Evolutionary conservation across 2,797 vertebrate genomes (phyloP).

Genomic region (Lithobates pipiens): DNA sequence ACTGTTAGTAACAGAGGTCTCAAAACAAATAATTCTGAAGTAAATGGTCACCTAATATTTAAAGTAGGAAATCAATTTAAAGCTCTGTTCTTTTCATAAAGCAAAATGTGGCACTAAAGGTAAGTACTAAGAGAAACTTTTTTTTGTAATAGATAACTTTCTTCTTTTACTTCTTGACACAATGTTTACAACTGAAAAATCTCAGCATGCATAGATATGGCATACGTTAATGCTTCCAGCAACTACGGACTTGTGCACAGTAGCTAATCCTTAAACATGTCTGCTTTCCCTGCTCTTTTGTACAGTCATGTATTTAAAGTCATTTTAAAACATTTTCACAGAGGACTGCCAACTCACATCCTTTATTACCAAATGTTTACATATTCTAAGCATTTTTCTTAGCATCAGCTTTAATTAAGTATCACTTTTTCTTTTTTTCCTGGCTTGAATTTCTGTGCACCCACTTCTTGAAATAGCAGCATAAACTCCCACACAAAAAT

Average conservation of each 20-base stretch:
- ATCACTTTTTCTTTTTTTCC: constrained; percentile 14
- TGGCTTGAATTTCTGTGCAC: constrained; percentile 31
- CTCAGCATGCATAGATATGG: neutral
- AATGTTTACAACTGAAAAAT: neutral
- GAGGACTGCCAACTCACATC: constrained; percentile 5
- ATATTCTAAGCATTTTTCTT: constrained; percentile 43
- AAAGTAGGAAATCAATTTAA: too few species aligned
- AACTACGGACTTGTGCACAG: neutral
- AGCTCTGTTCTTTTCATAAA: too few species aligned
- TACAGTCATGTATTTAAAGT: constrained; percentile 27
- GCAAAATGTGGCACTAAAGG: too few species aligned
- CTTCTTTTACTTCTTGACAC: too few species aligned
- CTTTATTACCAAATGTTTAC: constrained; percentile 37
- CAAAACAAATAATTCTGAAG: too few species aligned
- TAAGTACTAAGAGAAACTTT: too few species aligned
- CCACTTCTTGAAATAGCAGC: constrained; percentile 48
- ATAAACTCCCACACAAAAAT: constrained; percentile 50
- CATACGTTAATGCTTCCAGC: neutral
- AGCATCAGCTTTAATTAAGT: constrained; percentile 34
- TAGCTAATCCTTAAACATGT: neutral
- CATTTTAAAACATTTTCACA: neutral
- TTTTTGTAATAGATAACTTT: too few species aligned
- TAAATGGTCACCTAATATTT: too few species aligned
- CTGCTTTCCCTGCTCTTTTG: too few species aligned
- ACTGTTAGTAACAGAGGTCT: too few species aligned